These are phyloP conservation scores for Monopis laevigella DNA, from an alignment of 2,888 invertebrate species.

Conservation along the genomic window DNA sequence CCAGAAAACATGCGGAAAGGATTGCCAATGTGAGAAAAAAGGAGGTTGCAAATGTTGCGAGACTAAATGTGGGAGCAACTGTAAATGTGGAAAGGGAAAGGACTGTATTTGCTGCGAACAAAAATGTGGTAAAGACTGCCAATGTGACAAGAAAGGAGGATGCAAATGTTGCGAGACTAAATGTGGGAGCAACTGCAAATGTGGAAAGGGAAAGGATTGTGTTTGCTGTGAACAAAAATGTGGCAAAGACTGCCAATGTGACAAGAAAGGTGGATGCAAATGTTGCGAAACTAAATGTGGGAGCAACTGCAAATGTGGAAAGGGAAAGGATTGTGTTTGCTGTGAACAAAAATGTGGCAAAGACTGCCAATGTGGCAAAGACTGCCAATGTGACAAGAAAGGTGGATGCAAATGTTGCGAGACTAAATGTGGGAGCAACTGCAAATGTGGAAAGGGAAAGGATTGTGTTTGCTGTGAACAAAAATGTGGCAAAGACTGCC, in stretches of 20 bases:
- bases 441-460: conserved; percentile 9
- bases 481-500: background rate
- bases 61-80: conserved; percentile 10
- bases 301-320: conserved; percentile 27
- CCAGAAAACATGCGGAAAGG: background rate
- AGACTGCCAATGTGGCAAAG: conserved; percentile 24
- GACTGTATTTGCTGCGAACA: conserved; percentile 6
- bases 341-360: conserved; percentile 23
- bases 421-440: conserved; percentile 9
- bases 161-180: conserved; percentile 15
- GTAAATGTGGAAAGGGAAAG: background rate
- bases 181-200: conserved; percentile 30
- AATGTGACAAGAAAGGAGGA: conserved; percentile 21
- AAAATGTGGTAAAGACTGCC: conserved; percentile 14
- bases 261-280: conserved; percentile 18
- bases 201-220: conserved; percentile 18
- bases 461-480: conserved; percentile 18
- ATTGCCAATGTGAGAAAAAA: conserved; percentile 16
- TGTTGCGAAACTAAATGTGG: conserved; percentile 22
- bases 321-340: conserved; percentile 24
- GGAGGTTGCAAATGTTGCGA: conserved; percentile 18
- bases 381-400: conserved; percentile 16
- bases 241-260: conserved; percentile 21
- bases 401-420: conserved; percentile 18
- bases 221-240: conserved; percentile 3